Percentiles rank a stretch among this genome's conserved stretches.
Conservation (phyloP, 2,888 invertebrate genomes). For the Watsonalla binaria region DNA sequence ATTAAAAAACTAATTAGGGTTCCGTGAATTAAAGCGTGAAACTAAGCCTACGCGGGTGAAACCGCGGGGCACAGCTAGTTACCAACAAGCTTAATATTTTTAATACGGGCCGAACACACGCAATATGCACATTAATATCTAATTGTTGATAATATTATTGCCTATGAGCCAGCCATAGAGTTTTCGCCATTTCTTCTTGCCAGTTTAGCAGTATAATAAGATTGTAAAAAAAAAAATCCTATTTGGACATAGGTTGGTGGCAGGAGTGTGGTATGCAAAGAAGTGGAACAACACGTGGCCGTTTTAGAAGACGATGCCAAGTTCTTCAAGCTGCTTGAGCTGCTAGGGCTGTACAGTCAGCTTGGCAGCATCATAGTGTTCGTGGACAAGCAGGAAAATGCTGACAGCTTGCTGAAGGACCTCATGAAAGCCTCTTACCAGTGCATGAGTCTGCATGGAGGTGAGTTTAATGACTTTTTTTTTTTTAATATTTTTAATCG, state of each 20-base stretch:
- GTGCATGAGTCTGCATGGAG: conserved; percentile 98
- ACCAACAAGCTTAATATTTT: too few relatives aligned
- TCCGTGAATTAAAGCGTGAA: too few relatives aligned
- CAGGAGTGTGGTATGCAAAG: conserved; percentile 97
- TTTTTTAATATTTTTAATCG: neutral
- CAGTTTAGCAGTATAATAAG: too few relatives aligned
- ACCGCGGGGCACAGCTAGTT: too few relatives aligned
- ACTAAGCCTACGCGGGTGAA: too few relatives aligned
- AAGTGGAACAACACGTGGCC: conserved; percentile 96
- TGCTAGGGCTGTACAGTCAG: conserved; percentile 96
- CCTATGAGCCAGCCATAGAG: too few relatives aligned
- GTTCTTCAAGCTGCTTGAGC: conserved; percentile 96
- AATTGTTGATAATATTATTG: too few relatives aligned
- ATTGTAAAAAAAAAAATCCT: too few relatives aligned
- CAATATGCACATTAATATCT: too few relatives aligned
- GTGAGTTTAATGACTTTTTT: conserved; percentile 35
- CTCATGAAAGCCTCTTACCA: conserved; percentile 97
- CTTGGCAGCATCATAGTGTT: conserved; percentile 97
- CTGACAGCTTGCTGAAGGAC: conserved; percentile 94
- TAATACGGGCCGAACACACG: too few relatives aligned
- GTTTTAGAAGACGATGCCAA: conserved; percentile 98
- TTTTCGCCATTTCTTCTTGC: too few relatives aligned
- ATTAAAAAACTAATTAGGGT: too few relatives aligned
- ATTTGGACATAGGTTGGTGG: conserved; percentile 85
- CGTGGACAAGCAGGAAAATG: conserved; percentile 99